Conservation (phyloP, 2,797 vertebrate genomes). For the Mus spretus region DNA sequence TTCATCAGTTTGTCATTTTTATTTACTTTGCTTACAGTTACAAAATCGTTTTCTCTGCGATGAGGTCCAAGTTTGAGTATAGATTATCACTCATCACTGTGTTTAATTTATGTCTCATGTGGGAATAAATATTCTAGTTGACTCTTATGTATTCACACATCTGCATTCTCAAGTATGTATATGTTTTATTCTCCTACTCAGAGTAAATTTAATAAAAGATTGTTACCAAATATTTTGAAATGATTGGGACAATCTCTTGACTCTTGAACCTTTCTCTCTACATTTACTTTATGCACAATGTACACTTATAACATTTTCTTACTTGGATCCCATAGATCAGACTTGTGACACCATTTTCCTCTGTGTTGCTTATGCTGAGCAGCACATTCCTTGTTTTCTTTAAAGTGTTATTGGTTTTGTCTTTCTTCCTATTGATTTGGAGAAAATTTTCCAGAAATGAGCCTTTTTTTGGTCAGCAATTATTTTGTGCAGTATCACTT, state of each 20-base stretch:
- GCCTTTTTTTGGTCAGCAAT: neutral
- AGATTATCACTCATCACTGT: neutral
- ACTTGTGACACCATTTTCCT: neutral
- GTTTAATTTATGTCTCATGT: neutral
- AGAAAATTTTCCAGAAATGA: slow-evolving; percentile 14
- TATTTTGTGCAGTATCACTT: slow-evolving; percentile 34
- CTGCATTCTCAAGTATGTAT: neutral
- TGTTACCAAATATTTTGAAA: slow-evolving; percentile 32
- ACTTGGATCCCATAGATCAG: neutral
- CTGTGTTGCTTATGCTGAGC: neutral
- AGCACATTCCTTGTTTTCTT: neutral
- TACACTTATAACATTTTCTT: neutral
- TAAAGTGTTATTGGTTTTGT: neutral
- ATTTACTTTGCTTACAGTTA: neutral
- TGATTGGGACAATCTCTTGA: neutral
- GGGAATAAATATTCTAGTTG: neutral
- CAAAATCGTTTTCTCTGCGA: neutral
- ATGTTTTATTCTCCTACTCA: neutral
- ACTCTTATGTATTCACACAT: neutral
- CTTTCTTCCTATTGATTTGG: neutral
- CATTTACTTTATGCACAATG: neutral
- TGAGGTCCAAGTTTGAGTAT: neutral
- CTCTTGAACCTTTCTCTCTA: neutral
- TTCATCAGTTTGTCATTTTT: slow-evolving; percentile 41
- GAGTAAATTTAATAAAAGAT: slow-evolving; percentile 20